phyloP scores from a whole-genome alignment of 2,888 invertebrate species.

The Pyralis farinalis region DNA sequence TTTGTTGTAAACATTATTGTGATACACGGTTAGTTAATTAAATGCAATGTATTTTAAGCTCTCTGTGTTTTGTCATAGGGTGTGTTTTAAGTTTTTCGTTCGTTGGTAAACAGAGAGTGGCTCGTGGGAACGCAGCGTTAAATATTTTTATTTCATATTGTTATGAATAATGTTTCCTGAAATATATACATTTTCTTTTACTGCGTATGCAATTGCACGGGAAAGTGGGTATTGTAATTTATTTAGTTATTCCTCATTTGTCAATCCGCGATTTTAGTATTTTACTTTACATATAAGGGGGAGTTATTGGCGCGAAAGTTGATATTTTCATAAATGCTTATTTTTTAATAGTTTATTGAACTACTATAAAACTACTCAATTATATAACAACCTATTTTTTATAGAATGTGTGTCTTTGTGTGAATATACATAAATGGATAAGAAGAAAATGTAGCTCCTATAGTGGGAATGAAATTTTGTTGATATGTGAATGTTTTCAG shows the following conservation, averaged over 20 bases:
- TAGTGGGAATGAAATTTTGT: no score
- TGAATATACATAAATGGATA: no score
- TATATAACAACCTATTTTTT: no score
- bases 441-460: no score
- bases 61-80: background rate
- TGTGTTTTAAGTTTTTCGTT: background rate
- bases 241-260: background rate
- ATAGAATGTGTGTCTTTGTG: no score
- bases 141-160: slow-evolving; percentile 8
- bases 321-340: no score
- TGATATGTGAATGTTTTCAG: no score
- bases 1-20: background rate
- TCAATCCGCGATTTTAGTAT: no score
- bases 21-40: background rate
- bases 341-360: no score
- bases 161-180: slow-evolving; percentile 4
- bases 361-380: no score
- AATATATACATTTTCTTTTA: slow-evolving; percentile 6
- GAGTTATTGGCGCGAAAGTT: no score
- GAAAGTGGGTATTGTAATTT: background rate
- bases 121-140: slow-evolving; percentile 7
- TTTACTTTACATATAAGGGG: no score
- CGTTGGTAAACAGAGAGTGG: background rate
- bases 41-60: background rate
- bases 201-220: slow-evolving; percentile 1